Evolutionary conservation across 2,888 invertebrate species (phyloP).

Genomic region (Hyles lineata): DNA sequence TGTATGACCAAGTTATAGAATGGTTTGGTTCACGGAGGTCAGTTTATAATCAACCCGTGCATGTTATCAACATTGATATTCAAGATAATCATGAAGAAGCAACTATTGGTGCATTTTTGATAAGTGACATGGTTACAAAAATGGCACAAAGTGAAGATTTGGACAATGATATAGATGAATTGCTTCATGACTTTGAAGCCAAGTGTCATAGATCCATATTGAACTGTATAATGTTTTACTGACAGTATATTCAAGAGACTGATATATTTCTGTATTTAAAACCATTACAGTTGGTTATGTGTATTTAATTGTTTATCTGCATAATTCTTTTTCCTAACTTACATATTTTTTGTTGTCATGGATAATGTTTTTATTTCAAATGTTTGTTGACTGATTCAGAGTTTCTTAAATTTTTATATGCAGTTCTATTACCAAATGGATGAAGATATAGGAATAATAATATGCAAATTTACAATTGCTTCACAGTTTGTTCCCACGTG

Average conservation of each 20-base stretch:
- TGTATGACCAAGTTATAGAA: constrained; percentile 99
- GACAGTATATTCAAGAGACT: constrained; percentile 54
- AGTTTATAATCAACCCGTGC: constrained; percentile 94
- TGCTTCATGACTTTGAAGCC: constrained; percentile 96
- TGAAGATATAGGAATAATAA: too few relatives aligned
- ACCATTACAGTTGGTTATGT: constrained; percentile 3
- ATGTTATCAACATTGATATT: constrained; percentile 99
- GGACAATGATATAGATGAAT: constrained; percentile 98
- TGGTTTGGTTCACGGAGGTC: constrained; percentile 94
- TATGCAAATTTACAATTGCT: too few relatives aligned
- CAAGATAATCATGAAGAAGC: constrained; percentile 99
- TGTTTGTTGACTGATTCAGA: too few relatives aligned
- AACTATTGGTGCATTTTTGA: constrained; percentile 98
- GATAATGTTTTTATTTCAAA: too few relatives aligned
- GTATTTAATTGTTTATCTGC: background rate
- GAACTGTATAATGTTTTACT: constrained; percentile 98
- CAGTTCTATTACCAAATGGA: too few relatives aligned
- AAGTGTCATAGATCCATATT: constrained; percentile 94
- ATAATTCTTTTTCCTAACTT: background rate
- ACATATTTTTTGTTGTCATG: background rate
- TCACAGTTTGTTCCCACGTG: too few relatives aligned
- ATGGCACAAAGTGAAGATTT: constrained; percentile 95
- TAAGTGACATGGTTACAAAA: constrained; percentile 97
- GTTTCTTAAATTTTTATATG: too few relatives aligned
- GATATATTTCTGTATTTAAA: constrained; percentile 5